Percentiles rank a stretch among this genome's conserved stretches.
phyloP scores from a whole-genome alignment of 2,113 vertebrate genomes.

The Odontophorus gujanensis region DNA sequence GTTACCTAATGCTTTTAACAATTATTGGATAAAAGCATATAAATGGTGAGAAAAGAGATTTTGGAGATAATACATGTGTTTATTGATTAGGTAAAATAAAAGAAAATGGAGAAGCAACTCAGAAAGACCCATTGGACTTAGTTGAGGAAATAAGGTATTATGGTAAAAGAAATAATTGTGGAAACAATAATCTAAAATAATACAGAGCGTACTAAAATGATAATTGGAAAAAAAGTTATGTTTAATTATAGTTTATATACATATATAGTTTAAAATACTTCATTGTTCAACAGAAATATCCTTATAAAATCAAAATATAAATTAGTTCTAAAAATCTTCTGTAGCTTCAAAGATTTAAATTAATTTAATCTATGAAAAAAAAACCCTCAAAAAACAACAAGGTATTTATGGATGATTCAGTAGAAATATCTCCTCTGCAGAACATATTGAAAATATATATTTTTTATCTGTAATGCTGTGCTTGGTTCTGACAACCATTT shows the following conservation, averaged over 20 bases:
- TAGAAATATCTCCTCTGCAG: background rate
- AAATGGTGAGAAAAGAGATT: background rate
- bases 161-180: background rate
- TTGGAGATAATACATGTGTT: background rate
- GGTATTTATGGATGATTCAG: background rate
- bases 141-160: background rate
- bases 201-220: background rate
- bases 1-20: background rate
- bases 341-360: background rate
- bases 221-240: background rate
- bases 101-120: background rate
- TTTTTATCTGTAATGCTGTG: background rate
- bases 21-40: background rate
- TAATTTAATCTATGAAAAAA: background rate
- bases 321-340: background rate
- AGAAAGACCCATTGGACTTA: background rate
- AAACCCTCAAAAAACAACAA: background rate
- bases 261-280: background rate
- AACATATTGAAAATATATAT: background rate
- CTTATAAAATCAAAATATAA: background rate
- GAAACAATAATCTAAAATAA: background rate
- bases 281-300: background rate
- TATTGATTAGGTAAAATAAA: background rate
- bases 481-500: background rate
- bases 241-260: background rate